phyloP scores from a whole-genome alignment of 64 coral and sea anemone species.

The Acropora tenuis region DNA sequence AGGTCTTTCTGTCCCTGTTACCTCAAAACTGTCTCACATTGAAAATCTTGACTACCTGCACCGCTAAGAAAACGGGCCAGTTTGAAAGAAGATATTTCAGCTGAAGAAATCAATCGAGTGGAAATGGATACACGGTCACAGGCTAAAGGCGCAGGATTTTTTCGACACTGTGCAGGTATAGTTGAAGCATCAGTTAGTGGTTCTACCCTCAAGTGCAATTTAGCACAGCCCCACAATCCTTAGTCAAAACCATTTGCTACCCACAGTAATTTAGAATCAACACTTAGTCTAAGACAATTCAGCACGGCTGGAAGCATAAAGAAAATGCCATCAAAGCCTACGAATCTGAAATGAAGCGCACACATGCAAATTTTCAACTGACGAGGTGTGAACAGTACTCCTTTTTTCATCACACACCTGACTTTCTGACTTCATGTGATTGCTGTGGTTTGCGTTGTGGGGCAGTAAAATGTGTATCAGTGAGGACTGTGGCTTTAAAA shows the following conservation, averaged over 20 bases:
- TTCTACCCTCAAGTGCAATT: no score
- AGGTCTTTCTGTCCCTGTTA: no score
- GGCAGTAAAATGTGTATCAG: no score
- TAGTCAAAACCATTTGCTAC: constrained; percentile 59
- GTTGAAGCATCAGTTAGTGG: constrained; percentile 3
- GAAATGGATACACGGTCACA: constrained; percentile 24
- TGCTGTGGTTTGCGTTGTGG: constrained; percentile 36
- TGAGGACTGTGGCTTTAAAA: no score
- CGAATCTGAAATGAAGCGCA: constrained; percentile 28
- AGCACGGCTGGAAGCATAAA: not conserved
- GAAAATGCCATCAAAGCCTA: constrained; percentile 43
- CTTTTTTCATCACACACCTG: constrained; percentile 29
- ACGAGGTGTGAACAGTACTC: constrained; percentile 41
- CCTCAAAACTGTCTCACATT: constrained; percentile 41
- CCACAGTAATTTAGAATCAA: constrained; percentile 24
- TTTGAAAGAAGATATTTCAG: constrained; percentile 46
- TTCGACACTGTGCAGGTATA: constrained; percentile 37
- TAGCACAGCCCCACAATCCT: constrained; percentile 14
- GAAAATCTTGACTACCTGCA: constrained; percentile 61
- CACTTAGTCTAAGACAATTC: no score
- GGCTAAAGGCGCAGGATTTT: constrained; percentile 53
- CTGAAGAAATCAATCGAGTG: constrained; percentile 40
- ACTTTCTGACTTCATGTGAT: constrained; percentile 45
- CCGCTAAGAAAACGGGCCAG: constrained; percentile 48
- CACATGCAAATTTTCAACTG: constrained; percentile 33